phyloP scores from a whole-genome alignment of 2,888 invertebrate genomes.

The Eurytoma adleriae region DNA sequence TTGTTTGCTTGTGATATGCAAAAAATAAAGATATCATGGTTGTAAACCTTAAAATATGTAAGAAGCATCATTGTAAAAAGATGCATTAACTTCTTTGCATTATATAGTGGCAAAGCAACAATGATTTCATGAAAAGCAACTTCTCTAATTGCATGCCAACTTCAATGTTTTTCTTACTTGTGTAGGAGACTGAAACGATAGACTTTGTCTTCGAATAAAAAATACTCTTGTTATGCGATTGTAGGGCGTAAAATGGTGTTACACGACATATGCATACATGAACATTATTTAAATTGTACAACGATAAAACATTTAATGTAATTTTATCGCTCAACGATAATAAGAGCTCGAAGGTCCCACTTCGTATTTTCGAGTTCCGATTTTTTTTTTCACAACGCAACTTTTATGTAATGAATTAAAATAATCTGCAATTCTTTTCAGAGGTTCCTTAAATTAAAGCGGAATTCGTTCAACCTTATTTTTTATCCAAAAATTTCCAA shows the following conservation, averaged over 20 bases:
- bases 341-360: constrained; percentile 1
- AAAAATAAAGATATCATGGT: constrained; percentile 44
- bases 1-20: constrained; percentile 59
- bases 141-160: constrained; percentile 57
- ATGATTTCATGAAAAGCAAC: constrained; percentile 48
- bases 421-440: constrained; percentile 7
- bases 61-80: constrained; percentile 39
- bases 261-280: constrained; percentile 55
- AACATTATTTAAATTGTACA: constrained; percentile 54
- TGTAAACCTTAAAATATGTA: constrained; percentile 42
- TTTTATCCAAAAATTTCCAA: background rate
- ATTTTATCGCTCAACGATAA: constrained; percentile 30
- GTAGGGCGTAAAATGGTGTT: constrained; percentile 53
- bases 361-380: background rate
- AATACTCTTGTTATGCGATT: constrained; percentile 55
- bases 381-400: constrained; percentile 3
- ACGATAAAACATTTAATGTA: constrained; percentile 50
- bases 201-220: constrained; percentile 58
- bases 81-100: constrained; percentile 38
- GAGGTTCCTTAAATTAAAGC: constrained; percentile 14
- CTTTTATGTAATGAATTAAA: constrained; percentile 6
- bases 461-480: constrained; percentile 39
- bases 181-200: constrained; percentile 58
- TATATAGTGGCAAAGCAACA: constrained; percentile 15
- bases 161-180: constrained; percentile 54